Evolutionary conservation across 1,140 invertebrate species (phyloP).

Genomic region (Formica selysi): DNA sequence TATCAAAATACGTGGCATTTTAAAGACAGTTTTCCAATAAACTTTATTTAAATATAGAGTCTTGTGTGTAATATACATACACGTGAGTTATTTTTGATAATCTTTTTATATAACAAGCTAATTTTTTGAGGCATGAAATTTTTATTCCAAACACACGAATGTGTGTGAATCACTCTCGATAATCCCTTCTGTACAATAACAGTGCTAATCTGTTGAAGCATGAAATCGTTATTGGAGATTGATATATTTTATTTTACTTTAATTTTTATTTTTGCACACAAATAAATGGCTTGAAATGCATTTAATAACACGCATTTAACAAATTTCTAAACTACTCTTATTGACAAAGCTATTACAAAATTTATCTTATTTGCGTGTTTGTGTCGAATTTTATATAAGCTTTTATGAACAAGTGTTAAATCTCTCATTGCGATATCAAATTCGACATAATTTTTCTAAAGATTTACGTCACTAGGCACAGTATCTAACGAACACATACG

Average conservation of each 20-base stretch:
- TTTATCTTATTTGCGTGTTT: neutral
- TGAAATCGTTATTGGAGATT: neutral
- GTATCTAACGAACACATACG: neutral
- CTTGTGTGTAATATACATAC: neutral
- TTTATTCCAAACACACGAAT: neutral
- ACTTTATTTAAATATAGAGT: neutral
- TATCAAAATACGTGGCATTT: slow-evolving; percentile 12
- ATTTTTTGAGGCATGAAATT: neutral
- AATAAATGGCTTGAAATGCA: neutral
- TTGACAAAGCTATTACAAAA: neutral
- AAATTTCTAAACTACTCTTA: neutral
- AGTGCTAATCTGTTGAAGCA: neutral
- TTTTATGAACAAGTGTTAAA: neutral
- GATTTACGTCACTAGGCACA: neutral
- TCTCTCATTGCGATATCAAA: neutral
- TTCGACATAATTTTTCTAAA: neutral
- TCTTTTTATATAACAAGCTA: neutral
- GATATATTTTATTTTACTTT: neutral
- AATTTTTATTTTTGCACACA: neutral
- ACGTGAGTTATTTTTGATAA: neutral
- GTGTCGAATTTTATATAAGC: neutral
- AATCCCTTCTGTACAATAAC: slow-evolving; percentile 1
- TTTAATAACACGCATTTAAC: neutral
- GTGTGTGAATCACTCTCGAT: neutral
- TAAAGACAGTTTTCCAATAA: neutral